Evolutionary conservation across 2,888 invertebrate genomes (phyloP).

Genomic region (Drosophila putrida): DNA sequence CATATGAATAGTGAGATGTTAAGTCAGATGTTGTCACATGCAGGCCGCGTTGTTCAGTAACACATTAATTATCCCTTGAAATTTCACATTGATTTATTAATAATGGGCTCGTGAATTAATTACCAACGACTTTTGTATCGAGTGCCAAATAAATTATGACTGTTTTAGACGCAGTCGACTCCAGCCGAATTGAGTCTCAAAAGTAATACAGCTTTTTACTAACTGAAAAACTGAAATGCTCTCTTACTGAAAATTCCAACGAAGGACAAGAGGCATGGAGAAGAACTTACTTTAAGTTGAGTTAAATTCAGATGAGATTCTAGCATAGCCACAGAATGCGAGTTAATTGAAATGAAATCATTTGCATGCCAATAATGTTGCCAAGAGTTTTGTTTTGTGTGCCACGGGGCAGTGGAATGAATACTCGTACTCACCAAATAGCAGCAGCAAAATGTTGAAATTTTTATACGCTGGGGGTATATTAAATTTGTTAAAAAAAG

Average conservation of each 20-base stretch:
- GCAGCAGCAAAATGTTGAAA: no score
- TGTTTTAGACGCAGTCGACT: constrained; percentile 19
- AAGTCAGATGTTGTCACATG: constrained; percentile 54
- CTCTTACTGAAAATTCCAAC: constrained; percentile 53
- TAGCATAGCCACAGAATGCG: constrained; percentile 57
- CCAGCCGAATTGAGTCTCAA: constrained; percentile 5
- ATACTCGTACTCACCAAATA: no score
- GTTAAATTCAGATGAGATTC: constrained; percentile 19
- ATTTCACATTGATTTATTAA: constrained; percentile 73
- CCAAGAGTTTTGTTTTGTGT: constrained; percentile 16
- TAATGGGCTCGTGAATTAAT: constrained; percentile 69
- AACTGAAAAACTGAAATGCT: constrained; percentile 54
- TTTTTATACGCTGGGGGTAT: no score
- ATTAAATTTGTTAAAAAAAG: no score
- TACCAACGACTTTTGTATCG: constrained; percentile 72
- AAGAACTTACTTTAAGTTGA: constrained; percentile 3
- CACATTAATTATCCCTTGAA: constrained; percentile 78
- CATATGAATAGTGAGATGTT: constrained; percentile 2
- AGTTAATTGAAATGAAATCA: constrained; percentile 75
- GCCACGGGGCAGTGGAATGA: not conserved
- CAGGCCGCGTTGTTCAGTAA: constrained; percentile 51
- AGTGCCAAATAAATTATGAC: constrained; percentile 66
- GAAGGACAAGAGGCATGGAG: not conserved
- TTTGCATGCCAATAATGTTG: constrained; percentile 62
- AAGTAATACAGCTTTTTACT: constrained; percentile 74